Evolutionary conservation across 1,140 invertebrate species (phyloP).

Genomic region (Campodea augens): DNA sequence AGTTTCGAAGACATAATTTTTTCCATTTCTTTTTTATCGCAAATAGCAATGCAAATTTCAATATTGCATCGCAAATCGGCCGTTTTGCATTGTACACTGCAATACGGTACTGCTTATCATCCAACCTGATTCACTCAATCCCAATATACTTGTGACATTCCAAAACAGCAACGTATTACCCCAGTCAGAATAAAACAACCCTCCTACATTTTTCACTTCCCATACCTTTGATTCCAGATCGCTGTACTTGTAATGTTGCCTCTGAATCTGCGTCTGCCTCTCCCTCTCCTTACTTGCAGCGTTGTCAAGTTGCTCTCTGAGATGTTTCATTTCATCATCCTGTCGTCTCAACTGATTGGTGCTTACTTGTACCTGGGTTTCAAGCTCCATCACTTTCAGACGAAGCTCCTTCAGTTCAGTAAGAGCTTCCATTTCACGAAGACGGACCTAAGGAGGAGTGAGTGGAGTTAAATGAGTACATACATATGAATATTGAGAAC

Average conservation of each 20-base stretch:
- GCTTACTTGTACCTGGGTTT: constrained; percentile 85
- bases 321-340: constrained; percentile 74
- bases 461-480: no score
- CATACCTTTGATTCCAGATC: constrained; percentile 63
- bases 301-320: constrained; percentile 55
- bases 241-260: constrained; percentile 68
- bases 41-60: no score
- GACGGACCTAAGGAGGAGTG: no score
- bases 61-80: no score
- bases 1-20: no score
- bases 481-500: no score
- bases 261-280: constrained; percentile 51
- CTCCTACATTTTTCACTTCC: no score
- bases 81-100: no score
- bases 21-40: no score
- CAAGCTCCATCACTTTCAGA: constrained; percentile 95
- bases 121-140: no score
- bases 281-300: constrained; percentile 51
- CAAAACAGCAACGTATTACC: background rate
- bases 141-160: constrained; percentile 1
- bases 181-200: background rate
- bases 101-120: no score
- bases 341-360: constrained; percentile 83
- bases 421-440: constrained; percentile 81
- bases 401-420: constrained; percentile 86